Conservation (phyloP, 2,113 vertebrate species). For the Protomyctophum bolini region DNA sequence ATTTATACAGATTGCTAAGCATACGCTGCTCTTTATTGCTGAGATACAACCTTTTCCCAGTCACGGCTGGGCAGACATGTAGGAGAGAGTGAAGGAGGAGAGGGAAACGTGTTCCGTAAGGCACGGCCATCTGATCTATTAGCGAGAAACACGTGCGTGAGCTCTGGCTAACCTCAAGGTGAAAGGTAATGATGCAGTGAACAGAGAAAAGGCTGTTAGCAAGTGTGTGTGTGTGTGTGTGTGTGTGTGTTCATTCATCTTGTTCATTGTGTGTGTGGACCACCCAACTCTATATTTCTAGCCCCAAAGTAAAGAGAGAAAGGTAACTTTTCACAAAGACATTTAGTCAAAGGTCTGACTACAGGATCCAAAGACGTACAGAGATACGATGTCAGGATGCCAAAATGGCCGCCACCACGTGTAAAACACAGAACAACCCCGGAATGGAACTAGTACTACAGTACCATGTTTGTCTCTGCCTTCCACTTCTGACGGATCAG, state of each 20-base stretch:
- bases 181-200: constrained; percentile 17
- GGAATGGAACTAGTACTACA: constrained; percentile 34
- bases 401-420: constrained; percentile 27
- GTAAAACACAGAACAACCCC: constrained; percentile 42
- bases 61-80: constrained; percentile 27
- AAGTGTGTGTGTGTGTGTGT: constrained; percentile 7
- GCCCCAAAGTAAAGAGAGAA: constrained; percentile 32
- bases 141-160: constrained; percentile 19
- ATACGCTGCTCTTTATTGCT: constrained; percentile 66
- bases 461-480: constrained; percentile 9
- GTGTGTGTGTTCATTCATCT: background rate
- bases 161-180: constrained; percentile 15
- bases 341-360: constrained; percentile 10
- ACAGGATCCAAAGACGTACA: constrained; percentile 21
- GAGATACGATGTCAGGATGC: constrained; percentile 34
- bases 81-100: constrained; percentile 16
- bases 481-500: background rate
- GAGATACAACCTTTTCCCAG: constrained; percentile 45
- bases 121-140: constrained; percentile 52
- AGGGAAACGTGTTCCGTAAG: constrained; percentile 45
- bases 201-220: constrained; percentile 13
- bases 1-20: constrained; percentile 59
- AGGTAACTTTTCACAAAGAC: constrained; percentile 7
- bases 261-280: constrained; percentile 1
- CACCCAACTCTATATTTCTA: constrained; percentile 49